Evolutionary conservation across 2,888 invertebrate genomes (phyloP), one percentile per base, ranked within the genome.

Genomic region (Amaurobius ferox): DNA sequence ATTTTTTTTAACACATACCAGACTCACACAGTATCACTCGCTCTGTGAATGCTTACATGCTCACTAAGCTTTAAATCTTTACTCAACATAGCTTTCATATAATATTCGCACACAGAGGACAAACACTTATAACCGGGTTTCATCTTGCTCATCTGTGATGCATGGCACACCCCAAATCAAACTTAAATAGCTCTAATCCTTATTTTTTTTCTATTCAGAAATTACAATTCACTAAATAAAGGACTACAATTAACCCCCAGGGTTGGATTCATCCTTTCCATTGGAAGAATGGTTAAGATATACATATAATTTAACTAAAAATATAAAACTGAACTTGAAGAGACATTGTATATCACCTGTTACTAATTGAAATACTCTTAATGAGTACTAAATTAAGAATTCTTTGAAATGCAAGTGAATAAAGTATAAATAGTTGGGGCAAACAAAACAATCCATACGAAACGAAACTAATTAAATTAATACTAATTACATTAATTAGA

Each of bases 61-160:
- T 70, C 39, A 40, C 67, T 61, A 76, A 76, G 73, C 32, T 30
- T 48, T 64, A 67, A 48, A 32, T 73, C 66, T 19, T 66, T 62
- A 68, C 68, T 71, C 64, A 44, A 76, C 23, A 76, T 83, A 71
- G 23, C 70, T 76, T 66, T 32, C 35, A 32, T 35, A 19, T 66
- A n/a, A 32, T 32, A 66, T 32, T 76, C 76, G n/a, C n/a, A n/a
- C 28, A 77, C 72, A 76, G 30, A 77, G 29, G 61, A 83, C 83
- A 77, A 19, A 85, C 83, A 85, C 23, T 72, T 67, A 85, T 77
- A 77, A 85, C 83, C 83, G 77, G 83, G 83, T 72, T 85, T 73
- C 44, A 55, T 29, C 72, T 44, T 67, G 66, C 71, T 70, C 30
- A 35, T 5, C 55, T 30, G 32, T 30, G 29, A 76, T 35, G 68